Conservation (phyloP, 2,113 vertebrate genomes). For the Gulo gulo region DNA sequence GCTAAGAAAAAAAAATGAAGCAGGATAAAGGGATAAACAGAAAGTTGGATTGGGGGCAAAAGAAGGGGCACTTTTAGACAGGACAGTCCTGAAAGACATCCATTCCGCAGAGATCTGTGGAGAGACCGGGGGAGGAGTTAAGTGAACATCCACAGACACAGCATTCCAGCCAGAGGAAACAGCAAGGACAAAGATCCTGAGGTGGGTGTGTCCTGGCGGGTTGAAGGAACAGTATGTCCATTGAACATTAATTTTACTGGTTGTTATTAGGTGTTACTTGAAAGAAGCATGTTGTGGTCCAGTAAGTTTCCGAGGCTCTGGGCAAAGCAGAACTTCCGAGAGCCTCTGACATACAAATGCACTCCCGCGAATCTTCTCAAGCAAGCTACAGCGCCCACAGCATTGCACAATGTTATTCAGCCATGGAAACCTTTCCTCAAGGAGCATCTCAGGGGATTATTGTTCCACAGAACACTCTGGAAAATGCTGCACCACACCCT, state of each 20-base stretch:
- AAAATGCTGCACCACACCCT: conserved; percentile 68
- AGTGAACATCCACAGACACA: neutral
- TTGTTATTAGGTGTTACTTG: conserved; percentile 13
- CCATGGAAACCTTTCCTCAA: conserved; percentile 66
- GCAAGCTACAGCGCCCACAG: neutral
- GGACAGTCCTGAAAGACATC: neutral
- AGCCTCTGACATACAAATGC: neutral
- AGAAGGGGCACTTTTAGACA: neutral
- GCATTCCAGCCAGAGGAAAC: neutral
- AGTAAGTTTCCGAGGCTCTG: neutral
- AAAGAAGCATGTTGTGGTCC: neutral
- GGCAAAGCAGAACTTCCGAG: neutral
- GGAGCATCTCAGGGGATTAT: conserved; percentile 62
- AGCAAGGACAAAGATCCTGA: neutral
- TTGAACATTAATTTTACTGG: neutral
- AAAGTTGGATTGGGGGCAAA: neutral
- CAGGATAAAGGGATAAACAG: neutral
- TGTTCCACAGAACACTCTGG: conserved; percentile 58
- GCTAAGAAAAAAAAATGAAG: neutral
- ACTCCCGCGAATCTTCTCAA: neutral
- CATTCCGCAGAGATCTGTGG: neutral
- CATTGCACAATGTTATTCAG: conserved; percentile 43
- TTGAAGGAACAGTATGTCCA: neutral
- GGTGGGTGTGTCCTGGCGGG: neutral
- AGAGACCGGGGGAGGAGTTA: neutral